phyloP scores from a whole-genome alignment of 2,888 invertebrate genomes.

The Ochlodes sylvanus region DNA sequence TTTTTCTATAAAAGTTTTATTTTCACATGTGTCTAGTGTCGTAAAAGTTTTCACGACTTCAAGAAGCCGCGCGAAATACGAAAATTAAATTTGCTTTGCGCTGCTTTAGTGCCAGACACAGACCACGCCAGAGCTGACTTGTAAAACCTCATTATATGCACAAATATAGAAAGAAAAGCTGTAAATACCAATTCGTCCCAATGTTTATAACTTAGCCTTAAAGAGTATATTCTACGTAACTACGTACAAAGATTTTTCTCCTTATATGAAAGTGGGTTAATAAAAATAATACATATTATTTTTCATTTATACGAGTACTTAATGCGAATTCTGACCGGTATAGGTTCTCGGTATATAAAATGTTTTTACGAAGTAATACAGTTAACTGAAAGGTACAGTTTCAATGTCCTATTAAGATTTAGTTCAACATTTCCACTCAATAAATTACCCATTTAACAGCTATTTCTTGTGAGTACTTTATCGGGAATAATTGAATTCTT shows the following conservation, averaged over 20 bases:
- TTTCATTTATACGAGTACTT: too few species aligned
- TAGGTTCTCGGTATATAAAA: too few species aligned
- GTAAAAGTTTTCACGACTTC: conserved; percentile 16
- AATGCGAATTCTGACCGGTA: too few species aligned
- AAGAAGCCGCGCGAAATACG: not conserved
- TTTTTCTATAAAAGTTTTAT: conserved; percentile 4
- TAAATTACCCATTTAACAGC: conserved; percentile 13
- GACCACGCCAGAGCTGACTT: not conserved
- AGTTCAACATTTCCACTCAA: conserved; percentile 9
- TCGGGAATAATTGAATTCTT: conserved; percentile 31
- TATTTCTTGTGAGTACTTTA: conserved; percentile 19
- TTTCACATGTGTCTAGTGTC: conserved; percentile 5
- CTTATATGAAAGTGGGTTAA: too few species aligned
- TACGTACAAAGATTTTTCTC: too few species aligned
- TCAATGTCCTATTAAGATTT: not conserved
- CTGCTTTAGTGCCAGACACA: conserved; percentile 2
- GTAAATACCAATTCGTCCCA: too few species aligned
- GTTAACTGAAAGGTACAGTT: conserved; percentile 6
- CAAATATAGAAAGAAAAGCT: too few species aligned
- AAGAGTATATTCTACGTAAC: too few species aligned
- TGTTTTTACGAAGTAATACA: not conserved
- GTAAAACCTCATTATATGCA: not conserved
- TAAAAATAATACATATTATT: too few species aligned
- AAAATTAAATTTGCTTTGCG: conserved; percentile 19
- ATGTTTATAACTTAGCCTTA: too few species aligned